These are phyloP conservation scores for Drosophila virilis DNA, from an alignment of 1,140 invertebrate species.

Conservation along the genomic window DNA sequence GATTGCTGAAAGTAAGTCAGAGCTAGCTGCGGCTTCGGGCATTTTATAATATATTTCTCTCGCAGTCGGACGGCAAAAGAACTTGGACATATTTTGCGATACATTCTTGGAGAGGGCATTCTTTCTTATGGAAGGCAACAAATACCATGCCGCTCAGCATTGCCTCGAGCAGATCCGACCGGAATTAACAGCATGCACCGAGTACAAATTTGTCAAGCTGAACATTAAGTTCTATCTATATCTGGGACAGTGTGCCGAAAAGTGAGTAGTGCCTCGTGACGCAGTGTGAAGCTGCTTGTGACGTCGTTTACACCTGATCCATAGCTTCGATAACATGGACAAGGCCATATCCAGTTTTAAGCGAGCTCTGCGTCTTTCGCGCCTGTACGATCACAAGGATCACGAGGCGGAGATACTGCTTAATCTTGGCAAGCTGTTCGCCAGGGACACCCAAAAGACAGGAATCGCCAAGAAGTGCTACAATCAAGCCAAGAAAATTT, in stretches of 20 bases:
- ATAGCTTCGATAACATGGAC: slow-evolving; percentile 51
- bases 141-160: slow-evolving; percentile 57
- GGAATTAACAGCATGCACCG: slow-evolving; percentile 48
- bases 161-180: slow-evolving; percentile 66
- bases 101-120: slow-evolving; percentile 62
- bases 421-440: slow-evolving; percentile 68
- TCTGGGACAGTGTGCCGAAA: slow-evolving; percentile 60
- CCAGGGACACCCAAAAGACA: slow-evolving; percentile 51
- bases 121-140: slow-evolving; percentile 64
- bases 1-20: slow-evolving; percentile 65
- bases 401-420: slow-evolving; percentile 63
- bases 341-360: slow-evolving; percentile 61
- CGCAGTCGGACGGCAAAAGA: slow-evolving; percentile 65
- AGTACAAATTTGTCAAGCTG: slow-evolving; percentile 64
- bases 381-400: slow-evolving; percentile 40
- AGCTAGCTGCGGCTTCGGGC: neutral
- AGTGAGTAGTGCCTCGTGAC: slow-evolving; percentile 30
- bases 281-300: neutral
- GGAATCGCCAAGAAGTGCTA: slow-evolving; percentile 68
- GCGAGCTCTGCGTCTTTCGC: slow-evolving; percentile 53
- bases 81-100: slow-evolving; percentile 67
- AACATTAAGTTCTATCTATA: slow-evolving; percentile 68
- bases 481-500: slow-evolving; percentile 69
- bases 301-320: neutral
- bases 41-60: neutral